These are phyloP conservation scores for Chromis chromis DNA, from an alignment of 2,797 vertebrate species.

Conservation along the genomic window DNA sequence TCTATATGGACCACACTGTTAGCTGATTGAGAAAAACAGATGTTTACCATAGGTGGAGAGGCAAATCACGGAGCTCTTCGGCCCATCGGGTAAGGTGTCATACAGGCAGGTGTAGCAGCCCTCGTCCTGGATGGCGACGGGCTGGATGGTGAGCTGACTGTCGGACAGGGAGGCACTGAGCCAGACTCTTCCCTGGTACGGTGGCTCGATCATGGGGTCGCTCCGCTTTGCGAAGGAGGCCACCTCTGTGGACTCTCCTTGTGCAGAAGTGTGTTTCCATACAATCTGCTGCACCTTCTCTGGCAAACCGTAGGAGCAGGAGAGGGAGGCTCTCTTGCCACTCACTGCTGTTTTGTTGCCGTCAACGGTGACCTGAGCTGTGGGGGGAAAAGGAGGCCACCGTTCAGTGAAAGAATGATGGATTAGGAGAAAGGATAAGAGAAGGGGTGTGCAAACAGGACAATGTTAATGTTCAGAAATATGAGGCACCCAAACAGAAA, in stretches of 20 bases:
- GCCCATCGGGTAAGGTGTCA: constrained; percentile 67
- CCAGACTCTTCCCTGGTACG: constrained; percentile 77
- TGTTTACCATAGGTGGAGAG: constrained; percentile 83
- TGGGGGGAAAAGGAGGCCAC: background rate
- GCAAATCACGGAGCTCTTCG: constrained; percentile 79
- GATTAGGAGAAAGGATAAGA: constrained; percentile 2
- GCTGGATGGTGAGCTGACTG: constrained; percentile 81
- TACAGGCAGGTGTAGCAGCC: constrained; percentile 86
- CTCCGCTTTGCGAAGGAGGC: constrained; percentile 80
- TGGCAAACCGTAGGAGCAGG: constrained; percentile 82
- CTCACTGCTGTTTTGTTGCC: constrained; percentile 83
- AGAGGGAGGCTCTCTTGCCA: constrained; percentile 78
- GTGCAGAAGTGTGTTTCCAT: constrained; percentile 72
- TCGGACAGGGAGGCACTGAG: constrained; percentile 79
- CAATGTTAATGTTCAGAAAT: constrained; percentile 58
- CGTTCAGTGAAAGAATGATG: constrained; percentile 12
- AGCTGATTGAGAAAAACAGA: background rate
- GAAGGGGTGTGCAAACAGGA: constrained; percentile 26
- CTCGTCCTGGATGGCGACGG: constrained; percentile 81
- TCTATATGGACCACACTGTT: background rate
- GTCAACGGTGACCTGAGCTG: constrained; percentile 75
- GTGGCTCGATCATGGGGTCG: constrained; percentile 83
- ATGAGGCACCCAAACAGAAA: constrained; percentile 55
- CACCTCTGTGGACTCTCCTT: constrained; percentile 68
- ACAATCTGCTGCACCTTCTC: constrained; percentile 82